These are phyloP conservation scores for Caretta caretta DNA, from an alignment of 2,113 vertebrate genomes.

Conservation along the genomic window DNA sequence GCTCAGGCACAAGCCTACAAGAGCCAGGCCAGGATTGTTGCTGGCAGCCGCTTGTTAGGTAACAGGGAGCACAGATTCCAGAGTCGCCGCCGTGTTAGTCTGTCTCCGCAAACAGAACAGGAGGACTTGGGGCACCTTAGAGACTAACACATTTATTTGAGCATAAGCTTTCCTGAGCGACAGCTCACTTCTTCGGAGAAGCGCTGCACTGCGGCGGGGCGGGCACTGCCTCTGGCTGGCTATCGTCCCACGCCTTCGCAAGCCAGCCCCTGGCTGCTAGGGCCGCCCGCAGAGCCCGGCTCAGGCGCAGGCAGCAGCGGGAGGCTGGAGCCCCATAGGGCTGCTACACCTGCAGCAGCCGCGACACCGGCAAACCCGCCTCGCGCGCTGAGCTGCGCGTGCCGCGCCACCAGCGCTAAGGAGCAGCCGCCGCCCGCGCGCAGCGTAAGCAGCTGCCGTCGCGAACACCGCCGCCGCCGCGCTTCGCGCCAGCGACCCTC, in stretches of 20 bases:
- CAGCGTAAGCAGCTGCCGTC: fast-evolving
- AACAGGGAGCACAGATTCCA: no score
- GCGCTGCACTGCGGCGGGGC: no score
- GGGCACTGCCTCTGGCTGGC: not conserved
- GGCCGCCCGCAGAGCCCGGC: not conserved
- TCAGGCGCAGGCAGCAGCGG: not conserved
- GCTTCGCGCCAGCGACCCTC: not conserved
- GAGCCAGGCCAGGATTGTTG: not conserved
- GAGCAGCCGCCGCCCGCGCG: no score
- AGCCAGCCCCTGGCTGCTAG: no score
- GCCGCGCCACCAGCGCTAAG: no score
- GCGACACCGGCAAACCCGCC: not conserved
- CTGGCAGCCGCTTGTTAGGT: not conserved
- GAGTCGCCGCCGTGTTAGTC: no score
- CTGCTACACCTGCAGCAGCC: not conserved
- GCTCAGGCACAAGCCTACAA: not conserved
- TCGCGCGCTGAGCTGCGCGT: not conserved
- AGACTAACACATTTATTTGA: no score
- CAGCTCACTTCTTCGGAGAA: no score
- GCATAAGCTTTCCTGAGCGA: no score
- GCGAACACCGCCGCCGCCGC: not conserved
- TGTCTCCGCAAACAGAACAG: no score
- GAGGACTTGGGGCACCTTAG: no score
- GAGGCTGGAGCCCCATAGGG: not conserved
- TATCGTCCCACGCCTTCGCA: no score